Conservation (phyloP, 2,888 invertebrate genomes). For the Cerceris rybyensis region DNA sequence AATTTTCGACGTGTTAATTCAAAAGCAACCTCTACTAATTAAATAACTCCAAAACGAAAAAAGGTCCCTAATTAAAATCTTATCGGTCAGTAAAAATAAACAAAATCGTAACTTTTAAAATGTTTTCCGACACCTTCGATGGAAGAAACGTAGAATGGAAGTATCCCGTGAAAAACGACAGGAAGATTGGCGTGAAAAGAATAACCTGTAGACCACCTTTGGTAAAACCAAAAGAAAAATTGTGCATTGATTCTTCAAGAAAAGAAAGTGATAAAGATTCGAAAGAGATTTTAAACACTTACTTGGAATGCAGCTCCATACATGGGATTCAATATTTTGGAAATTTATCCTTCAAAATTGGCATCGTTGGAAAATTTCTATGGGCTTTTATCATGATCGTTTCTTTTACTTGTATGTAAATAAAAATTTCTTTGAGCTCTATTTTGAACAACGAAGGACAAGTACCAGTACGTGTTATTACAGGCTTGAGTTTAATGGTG, state of each 20-base stretch:
- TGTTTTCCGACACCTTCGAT: background rate
- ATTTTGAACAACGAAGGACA: background rate
- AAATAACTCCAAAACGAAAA: background rate
- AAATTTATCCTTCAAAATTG: conserved; percentile 26
- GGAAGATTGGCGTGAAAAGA: no score
- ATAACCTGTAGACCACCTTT: no score
- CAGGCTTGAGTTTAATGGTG: conserved; percentile 77
- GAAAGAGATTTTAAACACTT: conserved; percentile 41
- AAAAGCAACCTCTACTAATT: background rate
- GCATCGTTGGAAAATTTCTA: conserved; percentile 40
- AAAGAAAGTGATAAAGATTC: background rate
- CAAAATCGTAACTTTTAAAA: background rate
- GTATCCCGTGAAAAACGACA: background rate
- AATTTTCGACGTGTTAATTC: background rate
- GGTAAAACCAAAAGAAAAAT: no score
- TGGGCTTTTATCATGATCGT: conserved; percentile 53
- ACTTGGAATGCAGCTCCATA: conserved; percentile 47
- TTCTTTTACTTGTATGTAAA: conserved; percentile 47
- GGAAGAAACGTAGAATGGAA: background rate
- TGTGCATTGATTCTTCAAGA: background rate
- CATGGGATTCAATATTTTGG: conserved; percentile 63
- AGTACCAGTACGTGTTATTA: conserved; percentile 6
- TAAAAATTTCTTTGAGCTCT: background rate
- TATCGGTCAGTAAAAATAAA: no score
- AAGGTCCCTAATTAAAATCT: no score